Evolutionary conservation across 2,888 invertebrate species (phyloP).

Genomic region (Rhingia rostrata): DNA sequence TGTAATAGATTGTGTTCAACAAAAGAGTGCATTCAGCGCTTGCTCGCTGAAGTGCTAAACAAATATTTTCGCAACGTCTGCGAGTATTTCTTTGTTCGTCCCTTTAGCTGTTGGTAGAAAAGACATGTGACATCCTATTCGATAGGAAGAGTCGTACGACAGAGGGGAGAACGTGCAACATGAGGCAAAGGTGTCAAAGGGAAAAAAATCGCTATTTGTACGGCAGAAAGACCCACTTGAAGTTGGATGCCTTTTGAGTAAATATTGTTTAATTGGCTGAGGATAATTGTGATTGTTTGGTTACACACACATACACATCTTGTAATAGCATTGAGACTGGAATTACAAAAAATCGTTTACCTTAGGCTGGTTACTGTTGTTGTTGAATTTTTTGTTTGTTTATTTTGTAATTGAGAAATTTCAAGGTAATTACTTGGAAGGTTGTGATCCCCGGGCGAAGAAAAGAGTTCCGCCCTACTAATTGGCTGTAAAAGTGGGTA

Average conservation of each 20-base stretch:
- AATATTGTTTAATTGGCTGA: conserved; percentile 74
- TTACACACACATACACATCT: conserved; percentile 31
- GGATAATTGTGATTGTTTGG: conserved; percentile 58
- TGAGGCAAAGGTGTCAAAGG: conserved; percentile 59
- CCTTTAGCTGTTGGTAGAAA: background rate
- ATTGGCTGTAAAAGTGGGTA: conserved; percentile 46
- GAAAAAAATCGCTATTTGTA: conserved; percentile 36
- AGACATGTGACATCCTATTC: conserved; percentile 25
- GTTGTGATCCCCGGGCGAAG: conserved; percentile 32
- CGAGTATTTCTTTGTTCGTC: conserved; percentile 32
- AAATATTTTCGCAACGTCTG: conserved; percentile 69
- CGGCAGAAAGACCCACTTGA: conserved; percentile 48
- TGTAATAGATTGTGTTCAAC: conserved; percentile 63
- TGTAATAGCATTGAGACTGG: conserved; percentile 19
- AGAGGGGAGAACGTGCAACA: conserved; percentile 10
- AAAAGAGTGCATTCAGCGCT: conserved; percentile 51
- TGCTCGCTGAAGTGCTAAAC: conserved; percentile 49
- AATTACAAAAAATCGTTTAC: conserved; percentile 14
- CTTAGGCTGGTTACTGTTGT: conserved; percentile 14
- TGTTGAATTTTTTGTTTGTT: conserved; percentile 31
- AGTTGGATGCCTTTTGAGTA: conserved; percentile 57
- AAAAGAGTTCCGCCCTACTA: conserved; percentile 40
- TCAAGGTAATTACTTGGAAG: conserved; percentile 73
- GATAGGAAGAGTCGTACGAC: background rate
- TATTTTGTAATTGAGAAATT: conserved; percentile 70